Evolutionary conservation across 2,888 invertebrate genomes (phyloP), one percentile per base, ranked within the genome.

Genomic region (Dinocampus coccinellae): DNA sequence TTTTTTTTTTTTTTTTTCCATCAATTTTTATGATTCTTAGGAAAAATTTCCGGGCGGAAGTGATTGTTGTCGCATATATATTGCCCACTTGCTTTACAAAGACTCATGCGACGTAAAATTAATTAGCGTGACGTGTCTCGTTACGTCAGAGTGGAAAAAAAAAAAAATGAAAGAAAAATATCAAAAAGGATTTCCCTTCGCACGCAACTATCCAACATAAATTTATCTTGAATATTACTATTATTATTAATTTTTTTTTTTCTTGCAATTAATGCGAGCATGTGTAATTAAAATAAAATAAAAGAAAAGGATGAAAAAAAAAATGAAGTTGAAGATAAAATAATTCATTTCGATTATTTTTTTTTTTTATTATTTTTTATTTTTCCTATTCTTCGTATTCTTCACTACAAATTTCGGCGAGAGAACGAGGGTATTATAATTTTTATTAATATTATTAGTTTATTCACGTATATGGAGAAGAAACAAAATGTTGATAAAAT

Each of bases 51-150:
- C 36, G 55, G 36, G 39, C 55, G 57, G 67, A 71, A 72, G 68
- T 42, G 55, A 67, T 67, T n/a, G 55, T 68, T 72, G 71, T 67
- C 67, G 57, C 68, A 60, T 55, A 52, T 20, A 69, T 24, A 7
- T 16, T 47, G 16, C 16, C 13, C n/a, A 42, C 13, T n/a, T 13
- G 2, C 13, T 7, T 29, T 24, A 20, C 16, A 20, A 4, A 58
- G 58, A 13, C 57, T 39, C 67, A 34, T 52, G 60, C 68, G 53
- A 62, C 68, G 68, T 20, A 57, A 53, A 58, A 69, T 69, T 72
- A 69, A 72, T 72, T 72, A 60, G 60, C 72, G 69, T 72, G 69
- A 72, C 72, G 58, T 53, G 33, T 72, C 34, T 53, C 62, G 52
- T 69, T 72, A 67, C 62, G 22, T 67, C 66, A 62, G 55, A 53